Conservation (phyloP, 2,797 vertebrate genomes). For the Arctocebus calabarensis region DNA sequence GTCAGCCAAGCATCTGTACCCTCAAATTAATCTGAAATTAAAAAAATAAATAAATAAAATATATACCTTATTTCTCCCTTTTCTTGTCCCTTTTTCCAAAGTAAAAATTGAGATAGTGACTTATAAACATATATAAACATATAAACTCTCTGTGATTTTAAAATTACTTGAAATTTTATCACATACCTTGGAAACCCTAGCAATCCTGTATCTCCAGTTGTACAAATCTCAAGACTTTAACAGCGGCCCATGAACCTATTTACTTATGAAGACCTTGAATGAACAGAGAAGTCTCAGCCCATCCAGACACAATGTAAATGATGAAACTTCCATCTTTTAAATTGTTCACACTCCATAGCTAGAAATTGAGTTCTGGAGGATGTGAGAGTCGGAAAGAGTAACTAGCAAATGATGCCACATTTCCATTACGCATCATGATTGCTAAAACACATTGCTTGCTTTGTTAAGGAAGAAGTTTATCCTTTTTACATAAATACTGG, state of each 20-base stretch:
- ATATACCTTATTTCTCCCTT: background rate
- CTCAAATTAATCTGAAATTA: no score
- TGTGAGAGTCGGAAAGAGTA: background rate
- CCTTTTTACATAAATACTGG: background rate
- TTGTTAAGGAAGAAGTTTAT: slow-evolving; percentile 22
- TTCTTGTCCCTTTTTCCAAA: background rate
- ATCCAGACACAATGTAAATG: background rate
- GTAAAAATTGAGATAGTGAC: background rate
- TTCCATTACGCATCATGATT: slow-evolving; percentile 27
- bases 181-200: background rate
- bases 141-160: background rate
- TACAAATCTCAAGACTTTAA: slow-evolving; percentile 14
- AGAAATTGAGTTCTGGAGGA: slow-evolving; percentile 11
- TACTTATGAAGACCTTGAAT: background rate
- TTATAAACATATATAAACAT: background rate
- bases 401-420: slow-evolving; percentile 37
- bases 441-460: background rate
- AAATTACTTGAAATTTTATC: background rate
- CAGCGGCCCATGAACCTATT: background rate
- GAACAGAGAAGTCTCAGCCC: background rate
- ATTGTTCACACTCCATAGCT: slow-evolving; percentile 30
- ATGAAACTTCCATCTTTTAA: slow-evolving; percentile 17
- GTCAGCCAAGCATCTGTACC: no score
- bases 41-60: background rate
- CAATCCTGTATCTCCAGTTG: background rate